Evolutionary conservation across 1,140 invertebrate genomes (phyloP).

Genomic region (Sitobion miscanthi): DNA sequence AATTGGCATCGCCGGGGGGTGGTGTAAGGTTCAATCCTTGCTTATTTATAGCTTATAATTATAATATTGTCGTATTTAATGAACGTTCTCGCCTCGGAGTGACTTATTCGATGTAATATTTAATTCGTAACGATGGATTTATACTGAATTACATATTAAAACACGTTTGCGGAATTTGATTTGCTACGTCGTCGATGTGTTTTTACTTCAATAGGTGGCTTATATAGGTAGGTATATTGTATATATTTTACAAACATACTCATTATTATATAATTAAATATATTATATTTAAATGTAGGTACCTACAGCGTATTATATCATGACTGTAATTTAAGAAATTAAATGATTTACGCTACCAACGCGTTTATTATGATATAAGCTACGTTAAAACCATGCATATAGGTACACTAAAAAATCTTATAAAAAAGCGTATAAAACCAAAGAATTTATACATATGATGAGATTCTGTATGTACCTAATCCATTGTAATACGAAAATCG

Average conservation of each 20-base stretch:
- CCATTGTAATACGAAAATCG: not conserved
- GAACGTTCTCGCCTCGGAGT: not conserved
- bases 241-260: not conserved
- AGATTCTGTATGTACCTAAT: not conserved
- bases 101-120: not conserved
- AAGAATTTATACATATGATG: not conserved
- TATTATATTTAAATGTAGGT: not conserved
- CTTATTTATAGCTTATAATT: not conserved
- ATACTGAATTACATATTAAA: not conserved
- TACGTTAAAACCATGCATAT: not conserved
- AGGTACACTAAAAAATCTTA: not conserved
- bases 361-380: not conserved
- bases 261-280: not conserved
- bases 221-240: not conserved
- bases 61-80: not conserved
- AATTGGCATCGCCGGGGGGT: not conserved
- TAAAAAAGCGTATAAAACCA: not conserved
- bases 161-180: not conserved
- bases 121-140: not conserved
- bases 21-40: not conserved
- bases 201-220: not conserved
- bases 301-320: not conserved
- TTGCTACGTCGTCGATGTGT: not conserved
- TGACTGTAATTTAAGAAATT: not conserved
- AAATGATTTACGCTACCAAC: not conserved